phyloP scores from a whole-genome alignment of 1,140 invertebrate genomes.

The Eufriesea mexicana region DNA sequence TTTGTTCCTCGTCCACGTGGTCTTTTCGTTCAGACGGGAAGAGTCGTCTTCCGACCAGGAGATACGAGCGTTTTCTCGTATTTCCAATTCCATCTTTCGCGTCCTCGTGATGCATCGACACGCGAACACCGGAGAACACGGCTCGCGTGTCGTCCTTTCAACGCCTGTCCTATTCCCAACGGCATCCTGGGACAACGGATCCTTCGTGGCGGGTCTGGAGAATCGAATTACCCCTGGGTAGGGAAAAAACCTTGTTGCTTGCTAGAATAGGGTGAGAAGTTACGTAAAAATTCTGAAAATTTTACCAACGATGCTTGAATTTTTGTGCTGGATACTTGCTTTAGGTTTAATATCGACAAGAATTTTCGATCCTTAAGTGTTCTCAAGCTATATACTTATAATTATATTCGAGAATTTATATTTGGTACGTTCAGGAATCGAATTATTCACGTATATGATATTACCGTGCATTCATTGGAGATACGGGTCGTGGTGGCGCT shows the following conservation, averaged over 20 bases:
- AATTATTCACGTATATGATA: no score
- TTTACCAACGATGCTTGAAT: no score
- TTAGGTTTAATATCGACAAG: no score
- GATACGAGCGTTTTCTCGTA: conserved; percentile 23
- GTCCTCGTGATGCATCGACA: conserved; percentile 20
- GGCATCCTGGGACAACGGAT: conserved; percentile 2
- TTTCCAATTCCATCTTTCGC: conserved; percentile 49
- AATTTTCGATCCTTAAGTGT: no score
- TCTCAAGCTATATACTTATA: no score
- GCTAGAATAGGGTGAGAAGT: neutral
- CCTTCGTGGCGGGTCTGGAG: neutral
- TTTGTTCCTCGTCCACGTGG: neutral
- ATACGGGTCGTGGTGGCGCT: no score
- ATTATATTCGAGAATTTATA: no score
- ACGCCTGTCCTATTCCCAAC: neutral
- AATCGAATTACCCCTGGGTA: conserved; percentile 19
- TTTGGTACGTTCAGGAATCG: no score
- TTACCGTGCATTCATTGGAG: no score
- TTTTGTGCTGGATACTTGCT: no score
- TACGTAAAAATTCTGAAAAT: no score
- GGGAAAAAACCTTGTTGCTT: neutral
- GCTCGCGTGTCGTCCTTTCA: conserved; percentile 29
- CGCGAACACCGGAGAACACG: conserved; percentile 2
- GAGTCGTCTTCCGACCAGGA: neutral
- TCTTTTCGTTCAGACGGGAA: neutral